phyloP scores from a whole-genome alignment of 2,888 invertebrate species.

The Perithous albicinctus region DNA sequence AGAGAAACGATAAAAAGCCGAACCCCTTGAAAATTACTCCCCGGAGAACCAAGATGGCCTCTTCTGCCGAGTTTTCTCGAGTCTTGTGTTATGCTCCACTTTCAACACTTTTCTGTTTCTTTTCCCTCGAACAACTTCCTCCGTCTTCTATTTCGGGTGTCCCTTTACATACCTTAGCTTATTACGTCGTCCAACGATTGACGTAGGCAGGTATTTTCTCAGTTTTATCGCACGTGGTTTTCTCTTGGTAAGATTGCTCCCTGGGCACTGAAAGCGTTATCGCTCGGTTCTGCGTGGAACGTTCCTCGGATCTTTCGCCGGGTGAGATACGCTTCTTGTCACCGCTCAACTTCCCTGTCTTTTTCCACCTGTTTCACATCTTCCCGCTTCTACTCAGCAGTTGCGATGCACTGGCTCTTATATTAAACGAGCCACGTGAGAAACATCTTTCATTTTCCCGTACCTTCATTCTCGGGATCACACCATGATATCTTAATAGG shows the following conservation, averaged over 20 bases:
- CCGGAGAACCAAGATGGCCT: slow-evolving; percentile 49
- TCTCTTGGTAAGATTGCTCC: slow-evolving; percentile 53
- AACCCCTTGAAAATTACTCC: slow-evolving; percentile 62
- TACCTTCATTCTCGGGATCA: slow-evolving; percentile 17
- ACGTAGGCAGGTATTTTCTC: slow-evolving; percentile 44
- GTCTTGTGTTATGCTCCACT: slow-evolving; percentile 59
- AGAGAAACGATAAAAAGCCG: slow-evolving; percentile 66
- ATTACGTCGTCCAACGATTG: slow-evolving; percentile 44
- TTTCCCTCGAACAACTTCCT: slow-evolving; percentile 56
- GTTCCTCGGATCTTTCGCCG: slow-evolving; percentile 6
- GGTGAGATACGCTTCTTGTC: background rate
- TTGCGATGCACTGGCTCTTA: slow-evolving; percentile 57
- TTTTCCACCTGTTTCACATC: slow-evolving; percentile 21
- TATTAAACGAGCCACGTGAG: slow-evolving; percentile 58
- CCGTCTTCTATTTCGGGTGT: slow-evolving; percentile 42
- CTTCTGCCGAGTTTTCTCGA: slow-evolving; percentile 28
- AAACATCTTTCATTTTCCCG: slow-evolving; percentile 69
- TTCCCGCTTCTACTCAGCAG: slow-evolving; percentile 43
- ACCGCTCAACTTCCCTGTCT: slow-evolving; percentile 16
- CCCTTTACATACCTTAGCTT: slow-evolving; percentile 16
- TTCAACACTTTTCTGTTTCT: slow-evolving; percentile 52
- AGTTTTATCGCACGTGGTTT: slow-evolving; percentile 51
- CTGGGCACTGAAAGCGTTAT: slow-evolving; percentile 55
- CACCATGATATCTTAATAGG: slow-evolving; percentile 36
- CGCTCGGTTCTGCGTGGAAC: slow-evolving; percentile 36